Conservation (phyloP, 2,113 vertebrate species). For the Pithys albifrons region DNA sequence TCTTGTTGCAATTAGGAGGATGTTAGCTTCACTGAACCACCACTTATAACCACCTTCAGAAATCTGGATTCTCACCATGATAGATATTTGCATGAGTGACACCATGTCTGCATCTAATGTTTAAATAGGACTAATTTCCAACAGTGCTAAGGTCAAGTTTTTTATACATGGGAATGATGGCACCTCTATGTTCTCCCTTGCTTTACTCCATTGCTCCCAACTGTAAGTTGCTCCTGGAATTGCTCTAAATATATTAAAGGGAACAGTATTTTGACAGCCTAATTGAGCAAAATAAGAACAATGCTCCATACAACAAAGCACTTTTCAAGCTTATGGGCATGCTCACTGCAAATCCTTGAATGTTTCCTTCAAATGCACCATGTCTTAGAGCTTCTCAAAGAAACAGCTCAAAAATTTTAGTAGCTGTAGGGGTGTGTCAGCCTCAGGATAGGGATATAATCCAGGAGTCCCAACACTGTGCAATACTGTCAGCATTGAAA, state of each 20-base stretch:
- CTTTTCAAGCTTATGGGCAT: not conserved
- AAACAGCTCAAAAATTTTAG: not conserved
- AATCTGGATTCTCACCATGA: not conserved
- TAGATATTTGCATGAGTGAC: not conserved
- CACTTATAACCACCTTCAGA: not conserved
- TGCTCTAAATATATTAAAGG: not conserved
- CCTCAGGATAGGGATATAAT: accelerated
- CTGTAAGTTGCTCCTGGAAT: not conserved
- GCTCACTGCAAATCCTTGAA: not conserved
- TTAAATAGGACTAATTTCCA: not conserved
- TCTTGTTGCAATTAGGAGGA: not conserved
- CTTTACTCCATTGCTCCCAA: not conserved
- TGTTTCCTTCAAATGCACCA: not conserved
- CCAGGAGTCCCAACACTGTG: accelerated
- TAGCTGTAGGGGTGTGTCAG: not conserved
- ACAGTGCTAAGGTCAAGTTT: not conserved
- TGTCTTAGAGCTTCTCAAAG: not conserved
- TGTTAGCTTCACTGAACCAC: not conserved
- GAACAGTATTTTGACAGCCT: not conserved
- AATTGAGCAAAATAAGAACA: not conserved
- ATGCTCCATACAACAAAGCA: accelerated
- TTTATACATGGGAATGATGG: not conserved
- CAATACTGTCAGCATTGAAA: not conserved
- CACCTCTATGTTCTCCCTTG: not conserved
- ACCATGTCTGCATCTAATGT: not conserved